Base-by-base conservation (phyloP, 2,797 vertebrate genomes). In the Acrossocheilus wenchowensis region DNA sequence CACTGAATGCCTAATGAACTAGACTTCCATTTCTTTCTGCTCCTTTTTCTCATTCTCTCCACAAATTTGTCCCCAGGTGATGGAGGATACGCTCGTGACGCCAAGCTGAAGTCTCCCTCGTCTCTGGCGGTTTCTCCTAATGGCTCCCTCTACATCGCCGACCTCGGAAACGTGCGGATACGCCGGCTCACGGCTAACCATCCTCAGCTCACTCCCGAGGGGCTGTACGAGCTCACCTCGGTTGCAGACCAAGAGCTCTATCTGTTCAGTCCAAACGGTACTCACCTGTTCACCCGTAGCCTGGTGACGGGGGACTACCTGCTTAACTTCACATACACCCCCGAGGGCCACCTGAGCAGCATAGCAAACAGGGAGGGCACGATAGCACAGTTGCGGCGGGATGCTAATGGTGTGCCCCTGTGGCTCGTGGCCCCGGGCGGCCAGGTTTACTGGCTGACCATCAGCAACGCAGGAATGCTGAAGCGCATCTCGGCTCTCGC, bases 371-470 rank as follows among this genome's bases (percentile, higher is more conserved):
- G 95, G 91, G 95, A 93, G 0, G 97, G 96, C 12, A 95, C 95
- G 81, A 94, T 96, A 0, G 95, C 97, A 19, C 96, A 97, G 83
- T 95, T 97, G 88, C 96, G 96, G 86, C 93, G 97, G 39, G 97
- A 97, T 57, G 95, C 96, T 0, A 96, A 96, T 0, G 96, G 97
- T 11, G 93, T 95, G 82, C 97, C 97, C 21, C 94, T 97, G n/a
- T 97, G 97, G 96, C 89, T 97, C 17, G 95, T 97, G 89, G 95
- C 97, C 72, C 97, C 97, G 0, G 96, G 96, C 0, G 96, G 97
- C 6, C 97, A 97, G 88, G 96, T 97, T 39, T 97, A 97, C 91
- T 97, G 96, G 96, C 93, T 97, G 81, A 97, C 96, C 57, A 96
- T 97, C 89, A 97, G 96, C 92, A 96, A 94, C 92, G 96, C 96